Conservation (phyloP, 2,113 vertebrate genomes). For the Triplophysa dalaica region DNA sequence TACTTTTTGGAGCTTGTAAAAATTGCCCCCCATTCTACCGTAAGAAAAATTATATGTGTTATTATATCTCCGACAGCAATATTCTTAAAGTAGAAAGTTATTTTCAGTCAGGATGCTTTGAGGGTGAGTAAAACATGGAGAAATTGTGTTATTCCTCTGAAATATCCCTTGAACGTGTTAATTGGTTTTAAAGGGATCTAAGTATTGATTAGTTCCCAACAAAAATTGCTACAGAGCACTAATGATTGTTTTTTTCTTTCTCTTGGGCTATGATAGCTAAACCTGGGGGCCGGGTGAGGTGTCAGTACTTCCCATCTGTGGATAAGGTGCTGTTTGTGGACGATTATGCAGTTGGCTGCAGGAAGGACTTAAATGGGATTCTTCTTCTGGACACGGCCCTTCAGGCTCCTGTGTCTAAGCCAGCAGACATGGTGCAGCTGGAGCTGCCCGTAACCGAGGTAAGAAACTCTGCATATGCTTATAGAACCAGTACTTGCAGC, state of each 20-base stretch:
- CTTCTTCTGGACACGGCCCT: constrained; percentile 96
- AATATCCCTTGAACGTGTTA: too few relatives aligned
- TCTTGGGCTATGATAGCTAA: constrained; percentile 76
- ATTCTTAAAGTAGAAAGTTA: too few relatives aligned
- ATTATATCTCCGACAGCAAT: too few relatives aligned
- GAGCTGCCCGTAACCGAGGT: constrained; percentile 98
- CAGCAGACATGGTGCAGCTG: constrained; percentile 96
- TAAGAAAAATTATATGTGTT: too few relatives aligned
- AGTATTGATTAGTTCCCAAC: not conserved
- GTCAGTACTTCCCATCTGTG: constrained; percentile 97
- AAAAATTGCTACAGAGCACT: not conserved
- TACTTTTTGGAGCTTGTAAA: too few relatives aligned
- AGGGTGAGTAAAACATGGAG: too few relatives aligned
- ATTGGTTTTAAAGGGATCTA: too few relatives aligned
- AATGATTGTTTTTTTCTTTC: not conserved
- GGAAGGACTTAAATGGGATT: constrained; percentile 98
- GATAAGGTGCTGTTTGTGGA: constrained; percentile 99
- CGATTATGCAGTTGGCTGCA: constrained; percentile 96
- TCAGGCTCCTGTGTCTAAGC: constrained; percentile 93
- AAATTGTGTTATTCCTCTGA: too few relatives aligned
- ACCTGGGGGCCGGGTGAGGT: constrained; percentile 92
- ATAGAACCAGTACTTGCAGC: not conserved
- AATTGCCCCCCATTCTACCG: too few relatives aligned
- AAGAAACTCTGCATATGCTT: constrained; percentile 55
- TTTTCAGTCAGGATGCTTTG: too few relatives aligned